Percentiles rank a stretch among this genome's conserved stretches.
phyloP scores from a whole-genome alignment of 2,888 invertebrate species.

The Baccha elongata region DNA sequence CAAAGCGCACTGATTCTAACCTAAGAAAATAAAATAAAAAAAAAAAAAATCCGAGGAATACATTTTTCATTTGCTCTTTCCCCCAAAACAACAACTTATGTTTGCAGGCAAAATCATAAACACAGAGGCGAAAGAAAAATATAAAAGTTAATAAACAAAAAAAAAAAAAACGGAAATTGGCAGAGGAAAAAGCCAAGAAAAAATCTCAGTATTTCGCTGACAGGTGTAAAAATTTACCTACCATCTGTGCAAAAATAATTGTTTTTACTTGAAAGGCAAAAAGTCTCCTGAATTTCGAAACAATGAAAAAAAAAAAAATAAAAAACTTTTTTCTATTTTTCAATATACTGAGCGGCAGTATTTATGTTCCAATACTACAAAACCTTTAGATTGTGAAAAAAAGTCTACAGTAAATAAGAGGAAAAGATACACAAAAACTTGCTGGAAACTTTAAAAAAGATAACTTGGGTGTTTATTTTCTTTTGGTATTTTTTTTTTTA shows the following conservation, averaged over 20 bases:
- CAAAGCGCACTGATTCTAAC: conserved; percentile 30
- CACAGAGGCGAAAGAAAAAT: conserved; percentile 9
- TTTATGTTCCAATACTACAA: conserved; percentile 43
- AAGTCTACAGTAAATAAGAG: background rate
- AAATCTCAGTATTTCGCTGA: conserved; percentile 54
- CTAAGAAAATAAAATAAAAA: conserved; percentile 16
- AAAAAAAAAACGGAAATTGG: conserved; percentile 60
- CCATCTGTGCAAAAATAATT: conserved; percentile 63
- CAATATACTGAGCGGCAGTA: conserved; percentile 38
- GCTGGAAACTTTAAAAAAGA: conserved; percentile 30
- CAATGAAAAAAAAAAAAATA: background rate
- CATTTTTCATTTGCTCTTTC: conserved; percentile 1
- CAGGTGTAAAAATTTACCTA: conserved; percentile 65
- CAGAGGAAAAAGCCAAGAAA: conserved; percentile 57
- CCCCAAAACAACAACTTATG: conserved; percentile 10
- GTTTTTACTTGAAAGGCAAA: conserved; percentile 29
- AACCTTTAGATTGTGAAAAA: conserved; percentile 28
- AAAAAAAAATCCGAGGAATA: background rate
- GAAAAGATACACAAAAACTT: conserved; percentile 26
- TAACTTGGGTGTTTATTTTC: conserved; percentile 42
- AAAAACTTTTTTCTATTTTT: conserved; percentile 17
- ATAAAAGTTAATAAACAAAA: conserved; percentile 3
- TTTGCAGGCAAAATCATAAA: conserved; percentile 20
- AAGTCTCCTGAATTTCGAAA: conserved; percentile 14
- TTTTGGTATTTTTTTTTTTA: conserved; percentile 1